Base-by-base conservation (phyloP, 2,113 vertebrate species). In the Chrysochloris asiatica region DNA sequence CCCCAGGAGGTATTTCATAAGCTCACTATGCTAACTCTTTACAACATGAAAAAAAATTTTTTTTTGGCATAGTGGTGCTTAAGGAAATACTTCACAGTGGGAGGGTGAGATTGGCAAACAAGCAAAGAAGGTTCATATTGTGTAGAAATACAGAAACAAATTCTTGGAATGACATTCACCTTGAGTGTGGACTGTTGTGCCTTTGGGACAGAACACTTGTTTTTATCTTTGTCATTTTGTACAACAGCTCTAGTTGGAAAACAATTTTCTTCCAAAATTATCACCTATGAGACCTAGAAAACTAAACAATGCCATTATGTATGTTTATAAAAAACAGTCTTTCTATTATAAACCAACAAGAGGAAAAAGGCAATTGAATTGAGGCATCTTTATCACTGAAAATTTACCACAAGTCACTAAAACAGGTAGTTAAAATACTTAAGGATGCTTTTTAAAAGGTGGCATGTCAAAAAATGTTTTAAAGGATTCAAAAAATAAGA, bases 221-320 rank as follows among this genome's bases (percentile, higher is more conserved):
- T 93, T 96, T 85, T 56, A 82, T 86, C 28, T 73, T 26, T 69
- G 88, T 92, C 76, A 45, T 94, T 95, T 88, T 88, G 3, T 90
- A 93, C 41, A 83, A 78, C 73, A 63, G 43, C 54, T 78, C 61
- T 26, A 88, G 52, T n/a, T 80, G 78, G 26, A 88, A 28, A 86
- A 69, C 16, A 16, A 2, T 78, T 94, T 91, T 80, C 47, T 95
- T 43, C 67, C 38, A 86, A 94, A 63, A 86, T 95, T 45, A 83
- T 69, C 0, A 21, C 88, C 13, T 89, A 89, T 7, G 5, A 88
- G 95, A 90, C 87, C 3, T 59, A 81, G 43, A 13, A 65, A 72
- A 91, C 83, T 14, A 83, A 83, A 56, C 87, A 94, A 59, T 90
- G 85, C 30, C 81, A 92, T 88, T 89, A 93, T 82, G 76, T 63